These are phyloP conservation scores for Penaeus chinensis DNA, from an alignment of 1,140 invertebrate genomes.

Conservation along the genomic window DNA sequence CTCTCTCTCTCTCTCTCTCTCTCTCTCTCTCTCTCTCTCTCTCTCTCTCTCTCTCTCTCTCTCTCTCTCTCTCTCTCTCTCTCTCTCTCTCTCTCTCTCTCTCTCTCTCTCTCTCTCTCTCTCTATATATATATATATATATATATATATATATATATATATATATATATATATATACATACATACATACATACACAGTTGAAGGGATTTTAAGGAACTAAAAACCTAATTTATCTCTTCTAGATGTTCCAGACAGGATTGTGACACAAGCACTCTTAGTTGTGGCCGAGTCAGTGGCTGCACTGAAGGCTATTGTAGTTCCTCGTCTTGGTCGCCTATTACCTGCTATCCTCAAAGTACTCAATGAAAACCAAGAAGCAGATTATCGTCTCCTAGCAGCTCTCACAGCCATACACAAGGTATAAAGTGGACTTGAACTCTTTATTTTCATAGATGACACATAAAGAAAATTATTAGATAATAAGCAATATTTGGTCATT, in stretches of 20 bases:
- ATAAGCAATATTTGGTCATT: not conserved
- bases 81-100: too few relatives aligned
- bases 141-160: too few relatives aligned
- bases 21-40: too few relatives aligned
- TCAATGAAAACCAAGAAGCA: slow-evolving; percentile 9
- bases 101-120: too few relatives aligned
- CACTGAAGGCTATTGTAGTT: slow-evolving; percentile 13
- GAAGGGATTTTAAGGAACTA: too few relatives aligned
- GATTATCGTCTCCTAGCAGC: slow-evolving; percentile 24
- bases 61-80: too few relatives aligned
- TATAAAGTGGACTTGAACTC: not conserved
- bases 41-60: too few relatives aligned
- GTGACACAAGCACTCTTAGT: slow-evolving; percentile 43
- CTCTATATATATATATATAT: too few relatives aligned
- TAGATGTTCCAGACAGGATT: slow-evolving; percentile 15
- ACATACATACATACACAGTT: too few relatives aligned
- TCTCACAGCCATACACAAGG: slow-evolving; percentile 31
- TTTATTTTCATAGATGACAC: not conserved
- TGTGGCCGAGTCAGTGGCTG: slow-evolving; percentile 31
- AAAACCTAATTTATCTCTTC: not conserved
- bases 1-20: too few relatives aligned
- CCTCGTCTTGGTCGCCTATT: slow-evolving; percentile 1
- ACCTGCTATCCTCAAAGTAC: slow-evolving; percentile 1
- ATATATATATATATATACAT: too few relatives aligned
- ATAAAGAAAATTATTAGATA: not conserved